Conservation (phyloP, 2,888 invertebrate species). For the Malthinus flaveolus region DNA sequence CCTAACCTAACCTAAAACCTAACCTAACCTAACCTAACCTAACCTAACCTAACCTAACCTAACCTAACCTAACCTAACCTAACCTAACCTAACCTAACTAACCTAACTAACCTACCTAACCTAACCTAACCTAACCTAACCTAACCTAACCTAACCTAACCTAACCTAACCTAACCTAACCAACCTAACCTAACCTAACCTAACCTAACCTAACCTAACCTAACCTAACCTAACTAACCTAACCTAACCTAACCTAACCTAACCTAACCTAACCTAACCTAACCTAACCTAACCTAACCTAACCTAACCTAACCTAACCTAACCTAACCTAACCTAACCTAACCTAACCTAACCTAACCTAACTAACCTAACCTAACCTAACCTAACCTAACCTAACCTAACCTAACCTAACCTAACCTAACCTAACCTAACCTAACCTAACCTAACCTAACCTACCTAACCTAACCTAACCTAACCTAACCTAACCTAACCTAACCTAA, state of each 20-base stretch:
- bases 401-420: conserved; percentile 10
- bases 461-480: conserved; percentile 14
- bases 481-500: conserved; percentile 13
- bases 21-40: conserved; percentile 18
- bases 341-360: conserved; percentile 13
- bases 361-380: conserved; percentile 7
- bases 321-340: conserved; percentile 11
- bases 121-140: conserved; percentile 21
- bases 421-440: conserved; percentile 7
- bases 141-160: conserved; percentile 14
- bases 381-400: neutral
- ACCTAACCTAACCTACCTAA: conserved; percentile 9
- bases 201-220: conserved; percentile 14
- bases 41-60: conserved; percentile 13
- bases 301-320: conserved; percentile 11
- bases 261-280: conserved; percentile 14
- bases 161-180: conserved; percentile 11
- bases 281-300: conserved; percentile 15
- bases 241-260: conserved; percentile 13
- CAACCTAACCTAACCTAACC: conserved; percentile 9
- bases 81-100: conserved; percentile 21
- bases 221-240: conserved; percentile 39
- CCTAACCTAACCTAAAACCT: conserved; percentile 12
- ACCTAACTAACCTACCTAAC: conserved; percentile 14
- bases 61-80: conserved; percentile 19